Evolutionary conservation across 2,888 invertebrate species (phyloP).

Genomic region (Trichacis sp.): DNA sequence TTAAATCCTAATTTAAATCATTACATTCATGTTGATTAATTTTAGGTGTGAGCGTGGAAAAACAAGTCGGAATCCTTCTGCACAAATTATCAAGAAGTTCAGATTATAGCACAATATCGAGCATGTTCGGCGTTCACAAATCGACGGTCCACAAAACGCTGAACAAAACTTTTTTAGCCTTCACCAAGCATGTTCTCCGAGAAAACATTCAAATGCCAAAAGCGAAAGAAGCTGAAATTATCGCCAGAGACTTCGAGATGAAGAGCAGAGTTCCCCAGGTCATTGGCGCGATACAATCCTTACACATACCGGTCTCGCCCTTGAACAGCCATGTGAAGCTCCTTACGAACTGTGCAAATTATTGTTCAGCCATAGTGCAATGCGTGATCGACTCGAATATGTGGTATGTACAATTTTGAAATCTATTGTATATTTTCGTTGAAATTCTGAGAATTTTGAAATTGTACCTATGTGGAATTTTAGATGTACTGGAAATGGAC

Average conservation of each 20-base stretch:
- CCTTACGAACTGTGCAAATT: constrained; percentile 45
- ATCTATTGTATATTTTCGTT: too few relatives aligned
- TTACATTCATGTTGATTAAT: too few relatives aligned
- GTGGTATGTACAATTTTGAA: too few relatives aligned
- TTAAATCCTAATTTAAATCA: too few relatives aligned
- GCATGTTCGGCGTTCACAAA: constrained; percentile 47
- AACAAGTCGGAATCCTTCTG: constrained; percentile 46
- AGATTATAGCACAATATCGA: constrained; percentile 42
- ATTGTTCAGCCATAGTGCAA: constrained; percentile 47
- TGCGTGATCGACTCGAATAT: constrained; percentile 47
- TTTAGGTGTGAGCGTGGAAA: constrained; percentile 45
- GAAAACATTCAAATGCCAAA: constrained; percentile 50
- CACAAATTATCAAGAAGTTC: constrained; percentile 39
- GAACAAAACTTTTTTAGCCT: constrained; percentile 48
- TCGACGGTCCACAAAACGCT: constrained; percentile 48
- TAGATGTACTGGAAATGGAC: too few relatives aligned
- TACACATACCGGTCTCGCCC: constrained; percentile 44
- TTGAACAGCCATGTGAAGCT: constrained; percentile 30
- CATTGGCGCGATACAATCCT: constrained; percentile 51
- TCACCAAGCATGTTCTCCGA: constrained; percentile 47
- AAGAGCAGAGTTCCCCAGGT: constrained; percentile 50
- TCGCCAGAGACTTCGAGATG: constrained; percentile 47
- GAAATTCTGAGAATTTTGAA: too few relatives aligned
- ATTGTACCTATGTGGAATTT: too few relatives aligned
- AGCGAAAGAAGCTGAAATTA: constrained; percentile 41